Evolutionary conservation across 2,888 invertebrate genomes (phyloP).

Genomic region (Pristionchus japonicus): DNA sequence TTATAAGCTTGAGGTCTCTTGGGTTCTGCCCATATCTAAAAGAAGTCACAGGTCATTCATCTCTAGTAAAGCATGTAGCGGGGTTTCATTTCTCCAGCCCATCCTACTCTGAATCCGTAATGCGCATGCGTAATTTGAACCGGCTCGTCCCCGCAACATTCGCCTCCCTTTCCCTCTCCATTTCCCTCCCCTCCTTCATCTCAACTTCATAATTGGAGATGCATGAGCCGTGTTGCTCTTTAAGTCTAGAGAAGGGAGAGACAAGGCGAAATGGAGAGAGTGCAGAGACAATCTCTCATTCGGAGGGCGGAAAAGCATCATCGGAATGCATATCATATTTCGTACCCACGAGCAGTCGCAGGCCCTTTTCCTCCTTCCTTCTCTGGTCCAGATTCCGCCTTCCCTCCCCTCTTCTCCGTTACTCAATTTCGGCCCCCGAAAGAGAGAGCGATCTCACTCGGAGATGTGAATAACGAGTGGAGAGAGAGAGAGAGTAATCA

Average conservation of each 20-base stretch:
- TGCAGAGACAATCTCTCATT: background rate
- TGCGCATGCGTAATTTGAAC: slow-evolving; percentile 11
- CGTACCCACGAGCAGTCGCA: slow-evolving; percentile 17
- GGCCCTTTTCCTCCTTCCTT: background rate
- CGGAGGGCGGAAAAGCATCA: background rate
- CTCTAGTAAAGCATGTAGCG: background rate
- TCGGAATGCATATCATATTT: slow-evolving; percentile 39
- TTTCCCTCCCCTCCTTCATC: background rate
- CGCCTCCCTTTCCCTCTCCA: background rate
- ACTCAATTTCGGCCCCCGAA: background rate
- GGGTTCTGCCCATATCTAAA: background rate
- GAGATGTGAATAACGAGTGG: slow-evolving; percentile 16
- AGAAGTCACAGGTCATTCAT: background rate
- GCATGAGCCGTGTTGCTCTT: slow-evolving; percentile 13
- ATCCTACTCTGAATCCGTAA: slow-evolving; percentile 8
- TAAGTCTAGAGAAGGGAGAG: background rate
- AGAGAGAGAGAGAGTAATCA: slow-evolving; percentile 17
- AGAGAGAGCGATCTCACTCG: background rate
- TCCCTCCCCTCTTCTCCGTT: background rate
- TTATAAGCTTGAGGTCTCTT: too few species aligned
- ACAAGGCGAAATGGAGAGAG: background rate
- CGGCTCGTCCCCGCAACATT: background rate
- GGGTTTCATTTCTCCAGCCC: background rate
- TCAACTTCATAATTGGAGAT: slow-evolving; percentile 33
- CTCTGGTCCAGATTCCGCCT: slow-evolving; percentile 12